Percentiles rank a stretch among this genome's conserved stretches.
These are phyloP conservation scores for Indicator maculatus DNA, from an alignment of 2,113 vertebrate genomes.

Conservation along the genomic window DNA sequence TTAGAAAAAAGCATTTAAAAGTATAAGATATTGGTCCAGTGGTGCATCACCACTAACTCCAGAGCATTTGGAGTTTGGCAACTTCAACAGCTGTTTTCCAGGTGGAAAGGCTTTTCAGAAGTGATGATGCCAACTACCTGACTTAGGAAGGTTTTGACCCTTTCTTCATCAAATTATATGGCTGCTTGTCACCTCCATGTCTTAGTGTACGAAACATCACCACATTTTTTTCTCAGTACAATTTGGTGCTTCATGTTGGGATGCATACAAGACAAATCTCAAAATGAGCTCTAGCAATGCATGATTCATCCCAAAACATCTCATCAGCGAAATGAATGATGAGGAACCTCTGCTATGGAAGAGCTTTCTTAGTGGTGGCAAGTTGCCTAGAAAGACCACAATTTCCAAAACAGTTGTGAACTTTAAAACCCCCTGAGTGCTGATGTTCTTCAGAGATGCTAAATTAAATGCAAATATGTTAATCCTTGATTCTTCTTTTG, in stretches of 20 bases:
- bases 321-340: constrained; percentile 18
- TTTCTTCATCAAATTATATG: background rate
- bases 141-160: background rate
- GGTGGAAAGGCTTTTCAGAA: background rate
- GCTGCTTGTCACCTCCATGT: background rate
- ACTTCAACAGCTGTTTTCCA: background rate
- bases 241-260: background rate
- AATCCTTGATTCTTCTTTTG: background rate
- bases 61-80: background rate
- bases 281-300: background rate
- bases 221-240: background rate
- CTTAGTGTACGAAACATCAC: background rate
- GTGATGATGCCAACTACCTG: background rate
- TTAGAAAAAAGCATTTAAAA: background rate
- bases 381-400: background rate
- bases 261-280: background rate
- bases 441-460: background rate
- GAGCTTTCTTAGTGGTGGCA: background rate
- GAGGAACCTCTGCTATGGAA: background rate
- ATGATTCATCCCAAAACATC: constrained; percentile 1
- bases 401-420: constrained; percentile 7
- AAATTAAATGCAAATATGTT: background rate
- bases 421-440: background rate
- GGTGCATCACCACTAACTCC: background rate
- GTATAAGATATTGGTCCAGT: background rate